These are phyloP conservation scores for Apodemia hepburni DNA, from an alignment of 2,888 invertebrate species.

Conservation along the genomic window DNA sequence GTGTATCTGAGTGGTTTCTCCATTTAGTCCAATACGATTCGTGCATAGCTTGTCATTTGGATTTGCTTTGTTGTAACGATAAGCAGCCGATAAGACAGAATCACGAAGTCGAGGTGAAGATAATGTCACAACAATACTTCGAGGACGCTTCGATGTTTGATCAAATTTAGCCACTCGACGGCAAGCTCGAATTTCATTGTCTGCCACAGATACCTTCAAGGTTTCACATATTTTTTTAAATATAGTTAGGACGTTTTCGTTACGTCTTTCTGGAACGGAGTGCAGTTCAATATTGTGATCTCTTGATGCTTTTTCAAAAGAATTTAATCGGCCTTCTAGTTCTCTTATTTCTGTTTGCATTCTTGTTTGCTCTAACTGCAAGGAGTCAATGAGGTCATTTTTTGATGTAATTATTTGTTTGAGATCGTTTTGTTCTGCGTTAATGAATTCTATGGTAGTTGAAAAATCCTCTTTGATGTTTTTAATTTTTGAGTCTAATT, in stretches of 20 bases:
- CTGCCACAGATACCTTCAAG: not conserved
- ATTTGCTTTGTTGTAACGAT: slow-evolving; percentile 28
- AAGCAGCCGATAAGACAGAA: slow-evolving; percentile 25
- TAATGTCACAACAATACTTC: slow-evolving; percentile 23
- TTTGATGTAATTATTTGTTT: not conserved
- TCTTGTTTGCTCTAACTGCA: not conserved
- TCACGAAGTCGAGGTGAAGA: slow-evolving; percentile 27
- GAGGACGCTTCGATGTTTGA: slow-evolving; percentile 20
- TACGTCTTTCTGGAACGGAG: slow-evolving; percentile 25
- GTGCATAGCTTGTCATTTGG: slow-evolving; percentile 19
- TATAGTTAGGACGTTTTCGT: slow-evolving; percentile 32
- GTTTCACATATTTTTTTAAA: slow-evolving; percentile 15
- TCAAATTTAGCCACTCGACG: slow-evolving; percentile 28
- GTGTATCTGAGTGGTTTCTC: slow-evolving; percentile 22
- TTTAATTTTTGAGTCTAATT: slow-evolving; percentile 4
- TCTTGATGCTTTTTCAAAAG: slow-evolving; percentile 24
- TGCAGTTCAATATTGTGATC: slow-evolving; percentile 15
- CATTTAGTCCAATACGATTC: slow-evolving; percentile 19
- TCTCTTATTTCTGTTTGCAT: not conserved
- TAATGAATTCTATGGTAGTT: slow-evolving; percentile 12
- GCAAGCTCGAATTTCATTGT: slow-evolving; percentile 16
- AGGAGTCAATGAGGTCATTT: not conserved
- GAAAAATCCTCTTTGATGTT: slow-evolving; percentile 14
- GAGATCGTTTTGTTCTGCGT: slow-evolving; percentile 5
- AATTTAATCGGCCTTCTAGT: not conserved